Conservation (phyloP, 2,113 vertebrate species). For the Anseranas semipalmata region DNA sequence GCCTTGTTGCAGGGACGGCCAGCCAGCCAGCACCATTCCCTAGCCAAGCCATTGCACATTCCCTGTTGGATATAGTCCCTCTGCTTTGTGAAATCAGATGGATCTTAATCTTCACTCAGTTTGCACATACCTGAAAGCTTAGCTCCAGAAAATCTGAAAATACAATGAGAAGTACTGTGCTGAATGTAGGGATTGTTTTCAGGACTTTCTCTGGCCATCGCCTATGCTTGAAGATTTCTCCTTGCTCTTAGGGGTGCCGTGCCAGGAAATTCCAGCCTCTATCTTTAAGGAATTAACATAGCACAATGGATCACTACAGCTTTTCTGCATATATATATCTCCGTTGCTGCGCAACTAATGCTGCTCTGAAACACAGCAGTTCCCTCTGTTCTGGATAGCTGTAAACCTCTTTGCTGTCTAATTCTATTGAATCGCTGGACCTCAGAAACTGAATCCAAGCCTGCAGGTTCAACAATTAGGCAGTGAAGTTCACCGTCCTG, state of each 20-base stretch:
- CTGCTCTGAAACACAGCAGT: conserved; percentile 3
- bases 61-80: neutral
- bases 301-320: conserved; percentile 50
- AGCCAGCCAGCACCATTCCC: neutral
- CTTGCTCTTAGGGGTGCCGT: neutral
- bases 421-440: neutral
- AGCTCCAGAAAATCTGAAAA: conserved; percentile 44
- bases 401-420: conserved; percentile 59
- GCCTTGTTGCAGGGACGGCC: neutral
- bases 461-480: neutral
- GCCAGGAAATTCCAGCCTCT: conserved; percentile 62
- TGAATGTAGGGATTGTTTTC: conserved; percentile 49
- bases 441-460: neutral
- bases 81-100: neutral
- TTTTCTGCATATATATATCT: conserved; percentile 41
- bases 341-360: conserved; percentile 56
- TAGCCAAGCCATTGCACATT: neutral
- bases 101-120: conserved; percentile 9
- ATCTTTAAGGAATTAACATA: conserved; percentile 63
- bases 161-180: conserved; percentile 27
- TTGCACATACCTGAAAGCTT: conserved; percentile 54
- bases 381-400: neutral
- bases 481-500: neutral
- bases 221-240: neutral
- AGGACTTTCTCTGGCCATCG: neutral